Evolutionary conservation across 2,888 invertebrate species (phyloP).

Genomic region (Trachelus stipa): DNA sequence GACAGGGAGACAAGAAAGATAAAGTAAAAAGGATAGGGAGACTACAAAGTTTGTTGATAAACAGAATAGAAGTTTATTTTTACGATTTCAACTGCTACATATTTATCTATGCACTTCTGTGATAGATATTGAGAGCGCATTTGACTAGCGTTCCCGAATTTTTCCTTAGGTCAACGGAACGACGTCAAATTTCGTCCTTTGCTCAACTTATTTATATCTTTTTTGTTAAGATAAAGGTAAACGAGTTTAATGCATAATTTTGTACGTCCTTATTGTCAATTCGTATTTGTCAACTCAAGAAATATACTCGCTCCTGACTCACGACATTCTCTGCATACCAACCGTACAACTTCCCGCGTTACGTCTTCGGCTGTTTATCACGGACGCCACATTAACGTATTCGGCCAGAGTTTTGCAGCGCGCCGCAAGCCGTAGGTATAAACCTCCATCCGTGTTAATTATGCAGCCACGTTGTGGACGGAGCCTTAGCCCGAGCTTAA

Average conservation of each 20-base stretch:
- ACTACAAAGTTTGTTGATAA: background rate
- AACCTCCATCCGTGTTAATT: constrained; percentile 6
- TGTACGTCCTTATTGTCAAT: background rate
- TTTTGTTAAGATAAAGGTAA: background rate
- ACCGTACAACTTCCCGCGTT: background rate
- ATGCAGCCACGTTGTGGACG: constrained; percentile 12
- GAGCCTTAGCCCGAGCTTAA: constrained; percentile 2
- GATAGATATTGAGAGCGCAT: background rate
- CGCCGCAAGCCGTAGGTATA: constrained; percentile 23
- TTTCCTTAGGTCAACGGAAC: background rate
- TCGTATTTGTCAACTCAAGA: background rate
- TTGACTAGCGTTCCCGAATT: background rate
- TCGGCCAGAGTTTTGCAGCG: constrained; percentile 22
- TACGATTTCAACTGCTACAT: background rate
- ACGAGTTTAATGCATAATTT: background rate
- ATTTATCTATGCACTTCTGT: background rate
- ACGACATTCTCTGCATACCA: background rate
- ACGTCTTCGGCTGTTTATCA: background rate
- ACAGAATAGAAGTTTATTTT: background rate
- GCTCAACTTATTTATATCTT: background rate
- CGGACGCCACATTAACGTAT: background rate
- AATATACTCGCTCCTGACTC: background rate
- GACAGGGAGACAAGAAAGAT: background rate
- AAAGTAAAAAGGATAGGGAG: background rate
- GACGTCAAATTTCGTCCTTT: background rate